These are phyloP conservation scores for Meloe dianella DNA, from an alignment of 2,888 invertebrate species.

Conservation along the genomic window DNA sequence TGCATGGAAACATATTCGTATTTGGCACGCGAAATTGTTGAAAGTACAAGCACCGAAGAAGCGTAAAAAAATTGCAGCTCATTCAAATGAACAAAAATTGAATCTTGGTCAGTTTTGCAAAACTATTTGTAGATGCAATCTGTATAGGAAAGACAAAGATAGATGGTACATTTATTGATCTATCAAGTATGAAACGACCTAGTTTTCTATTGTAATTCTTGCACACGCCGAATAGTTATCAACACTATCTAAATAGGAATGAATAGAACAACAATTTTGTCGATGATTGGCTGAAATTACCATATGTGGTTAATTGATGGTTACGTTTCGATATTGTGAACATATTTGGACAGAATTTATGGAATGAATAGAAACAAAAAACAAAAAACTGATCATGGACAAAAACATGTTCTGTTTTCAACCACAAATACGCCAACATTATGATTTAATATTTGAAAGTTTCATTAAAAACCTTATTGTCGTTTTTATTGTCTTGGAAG, in stretches of 20 bases:
- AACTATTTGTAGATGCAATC: not conserved
- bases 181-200: conserved; percentile 1
- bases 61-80: not conserved
- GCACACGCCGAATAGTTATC: not conserved
- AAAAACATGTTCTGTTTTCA: not conserved
- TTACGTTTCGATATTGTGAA: no score
- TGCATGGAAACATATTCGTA: not conserved
- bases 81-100: no score
- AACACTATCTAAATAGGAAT: not conserved
- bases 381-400: not conserved
- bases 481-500: no score
- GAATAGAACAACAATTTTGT: not conserved
- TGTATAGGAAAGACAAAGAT: not conserved
- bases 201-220: conserved; percentile 6
- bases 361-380: no score
- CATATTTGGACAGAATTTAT: not conserved
- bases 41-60: not conserved
- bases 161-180: not conserved
- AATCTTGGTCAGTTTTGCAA: not conserved
- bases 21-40: not conserved
- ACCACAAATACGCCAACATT: not conserved
- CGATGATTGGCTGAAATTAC: not conserved
- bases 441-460: no score
- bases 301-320: not conserved
- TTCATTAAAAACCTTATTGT: no score